phyloP scores from a whole-genome alignment of 2,888 invertebrate species.

The Lingula anatina region DNA sequence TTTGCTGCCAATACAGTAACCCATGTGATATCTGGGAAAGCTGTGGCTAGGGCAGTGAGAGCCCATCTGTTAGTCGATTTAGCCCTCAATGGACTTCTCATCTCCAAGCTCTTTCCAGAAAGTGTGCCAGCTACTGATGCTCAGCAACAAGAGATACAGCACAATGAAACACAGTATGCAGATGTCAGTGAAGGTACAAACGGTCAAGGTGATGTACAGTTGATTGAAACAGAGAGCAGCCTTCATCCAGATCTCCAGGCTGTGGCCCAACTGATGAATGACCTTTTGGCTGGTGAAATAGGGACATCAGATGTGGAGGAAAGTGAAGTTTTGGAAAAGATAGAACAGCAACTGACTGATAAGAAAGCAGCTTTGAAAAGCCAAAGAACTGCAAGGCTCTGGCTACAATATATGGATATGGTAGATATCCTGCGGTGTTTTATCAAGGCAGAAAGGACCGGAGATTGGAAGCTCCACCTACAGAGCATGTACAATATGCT shows the following conservation, averaged over 20 bases:
- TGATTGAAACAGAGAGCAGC: not conserved
- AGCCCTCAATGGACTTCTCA: slow-evolving; percentile 5
- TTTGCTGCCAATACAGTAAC: slow-evolving; percentile 14
- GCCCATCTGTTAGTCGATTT: slow-evolving; percentile 16
- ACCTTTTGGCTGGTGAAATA: not conserved
- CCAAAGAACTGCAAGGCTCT: slow-evolving; percentile 7
- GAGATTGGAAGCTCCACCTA: slow-evolving; percentile 10
- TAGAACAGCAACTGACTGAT: not conserved
- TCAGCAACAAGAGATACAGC: too few relatives aligned
- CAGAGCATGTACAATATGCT: slow-evolving; percentile 10
- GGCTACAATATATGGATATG: slow-evolving; percentile 13
- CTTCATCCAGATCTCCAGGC: not conserved
- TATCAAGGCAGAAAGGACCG: slow-evolving; percentile 10
- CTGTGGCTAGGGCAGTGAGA: slow-evolving; percentile 14
- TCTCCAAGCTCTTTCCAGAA: not conserved
- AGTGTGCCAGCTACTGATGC: not conserved
- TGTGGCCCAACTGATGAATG: not conserved
- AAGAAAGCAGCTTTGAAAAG: not conserved
- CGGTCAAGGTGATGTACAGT: not conserved
- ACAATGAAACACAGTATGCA: not conserved
- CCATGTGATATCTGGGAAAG: slow-evolving; percentile 23
- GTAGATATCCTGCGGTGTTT: slow-evolving; percentile 8
- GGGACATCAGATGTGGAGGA: not conserved
- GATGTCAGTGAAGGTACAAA: not conserved
- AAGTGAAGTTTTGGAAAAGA: not conserved